Conservation (phyloP, 53 echinoderm and acorn worm genomes). For the Patiria pectinifera region DNA sequence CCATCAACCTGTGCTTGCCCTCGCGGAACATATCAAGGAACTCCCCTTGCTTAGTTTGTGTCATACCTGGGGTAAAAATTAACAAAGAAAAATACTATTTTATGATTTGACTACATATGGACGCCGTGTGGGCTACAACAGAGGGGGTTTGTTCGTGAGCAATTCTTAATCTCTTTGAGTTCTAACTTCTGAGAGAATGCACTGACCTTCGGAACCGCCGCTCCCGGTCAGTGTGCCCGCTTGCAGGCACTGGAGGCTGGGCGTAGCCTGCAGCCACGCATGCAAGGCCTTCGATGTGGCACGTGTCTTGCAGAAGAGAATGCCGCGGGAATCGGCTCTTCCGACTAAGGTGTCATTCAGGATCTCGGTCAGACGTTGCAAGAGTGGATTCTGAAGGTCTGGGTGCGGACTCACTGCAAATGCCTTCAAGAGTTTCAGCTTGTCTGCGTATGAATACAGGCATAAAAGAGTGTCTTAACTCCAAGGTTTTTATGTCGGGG, state of each 20-base stretch:
- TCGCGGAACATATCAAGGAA: constrained; percentile 67
- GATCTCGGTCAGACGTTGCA: constrained; percentile 55
- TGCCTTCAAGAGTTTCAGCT: constrained; percentile 10
- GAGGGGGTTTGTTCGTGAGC: too few relatives aligned
- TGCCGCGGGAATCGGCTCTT: constrained; percentile 47
- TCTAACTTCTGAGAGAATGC: too few relatives aligned
- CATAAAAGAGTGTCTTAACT: background rate
- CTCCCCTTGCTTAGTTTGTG: constrained; percentile 57
- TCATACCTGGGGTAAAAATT: constrained; percentile 59
- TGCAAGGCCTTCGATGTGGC: constrained; percentile 67
- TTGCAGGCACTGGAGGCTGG: constrained; percentile 43
- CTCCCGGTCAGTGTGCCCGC: constrained; percentile 71
- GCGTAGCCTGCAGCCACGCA: constrained; percentile 67
- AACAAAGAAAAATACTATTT: too few relatives aligned
- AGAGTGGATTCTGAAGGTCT: constrained; percentile 58
- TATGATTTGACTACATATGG: too few relatives aligned
- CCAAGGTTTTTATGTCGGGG: too few relatives aligned
- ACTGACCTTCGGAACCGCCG: constrained; percentile 64
- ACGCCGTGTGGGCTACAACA: too few relatives aligned
- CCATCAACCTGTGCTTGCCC: constrained; percentile 59
- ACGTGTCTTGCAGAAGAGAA: constrained; percentile 77
- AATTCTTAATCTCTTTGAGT: too few relatives aligned
- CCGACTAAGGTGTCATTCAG: background rate
- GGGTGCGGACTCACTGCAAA: constrained; percentile 38
- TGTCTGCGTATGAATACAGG: constrained; percentile 35